Base-by-base conservation (phyloP, 2,797 vertebrate species). In the Garrulus glandarius region DNA sequence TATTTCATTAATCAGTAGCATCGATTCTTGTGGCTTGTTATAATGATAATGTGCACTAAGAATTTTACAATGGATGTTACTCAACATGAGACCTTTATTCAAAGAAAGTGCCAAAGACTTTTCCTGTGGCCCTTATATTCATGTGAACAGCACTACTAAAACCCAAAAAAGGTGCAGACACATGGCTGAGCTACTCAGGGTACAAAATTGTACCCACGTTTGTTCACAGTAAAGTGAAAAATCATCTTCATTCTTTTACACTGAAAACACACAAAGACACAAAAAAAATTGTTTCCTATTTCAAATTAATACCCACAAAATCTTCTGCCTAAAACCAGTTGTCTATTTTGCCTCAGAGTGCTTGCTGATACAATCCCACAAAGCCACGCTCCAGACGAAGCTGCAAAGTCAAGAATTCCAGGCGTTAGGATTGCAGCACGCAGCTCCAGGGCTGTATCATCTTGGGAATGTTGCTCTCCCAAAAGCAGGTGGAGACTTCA, bases 371-470 rank as follows among this genome's bases (percentile, higher is more conserved):
- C 64, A 77, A 61, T 14, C 44, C 63, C 3, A 14, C 21, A 67
- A 74, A 76, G 39, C 26, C 2, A 9, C 3, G 11, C 49, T 72
- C 37, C 56, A 75, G 13, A 37, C 29, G 78, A 80, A 88, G 60
- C 46, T 59, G 36, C 34, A 10, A 56, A 59, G 22, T 19, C 63
- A 64, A 46, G 36, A 20, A 34, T 27, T 78, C n/a, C 55, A 36
- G 14, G 30, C 0, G 0, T 61, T 32, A 13, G 24, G 55, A 80
- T 7, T n/a, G 24, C 7, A 3, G 46, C 2, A 3, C 5, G 0
- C 14, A 63, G 61, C 18, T 59, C 75, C 61, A 72, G 57, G 15
- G 3, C 9, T 65, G 3, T 4, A 5, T 24, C n/a, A 11, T 43
- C 29, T 6, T 27, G 20, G n/a, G 55, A 59, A 41, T 0, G 1